These are phyloP conservation scores for Arge pagana DNA, from an alignment of 2,888 invertebrate genomes.

Conservation along the genomic window DNA sequence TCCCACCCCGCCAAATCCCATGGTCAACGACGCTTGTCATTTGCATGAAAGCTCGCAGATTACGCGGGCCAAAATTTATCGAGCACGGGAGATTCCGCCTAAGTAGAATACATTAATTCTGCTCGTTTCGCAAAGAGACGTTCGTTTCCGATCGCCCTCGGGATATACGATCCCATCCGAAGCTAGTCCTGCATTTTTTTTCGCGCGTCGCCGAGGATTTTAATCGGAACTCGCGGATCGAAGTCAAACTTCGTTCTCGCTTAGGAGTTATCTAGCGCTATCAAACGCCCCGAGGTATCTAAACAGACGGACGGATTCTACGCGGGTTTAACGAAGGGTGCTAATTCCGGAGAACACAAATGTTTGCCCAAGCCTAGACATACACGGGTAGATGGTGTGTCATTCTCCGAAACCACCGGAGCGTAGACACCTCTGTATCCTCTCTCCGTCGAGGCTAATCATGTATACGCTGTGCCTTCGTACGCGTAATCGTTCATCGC, in stretches of 20 bases:
- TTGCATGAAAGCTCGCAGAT: constrained; percentile 19
- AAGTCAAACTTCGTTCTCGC: too few species aligned
- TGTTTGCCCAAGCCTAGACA: constrained; percentile 6
- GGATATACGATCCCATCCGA: too few species aligned
- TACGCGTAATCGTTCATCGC: too few species aligned
- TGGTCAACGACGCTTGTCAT: constrained; percentile 17
- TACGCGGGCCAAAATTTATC: constrained; percentile 13
- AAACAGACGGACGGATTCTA: constrained; percentile 2
- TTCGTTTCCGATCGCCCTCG: too few species aligned
- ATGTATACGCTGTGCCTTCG: too few species aligned
- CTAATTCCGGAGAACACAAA: constrained; percentile 8
- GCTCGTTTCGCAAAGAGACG: too few species aligned
- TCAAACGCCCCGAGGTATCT: not conserved
- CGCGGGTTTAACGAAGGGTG: constrained; percentile 7
- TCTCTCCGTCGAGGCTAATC: not conserved
- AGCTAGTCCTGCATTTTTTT: too few species aligned
- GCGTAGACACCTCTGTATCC: not conserved
- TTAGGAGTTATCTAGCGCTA: not conserved
- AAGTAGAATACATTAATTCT: too few species aligned
- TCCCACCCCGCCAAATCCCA: too few species aligned
- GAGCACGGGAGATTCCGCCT: constrained; percentile 14
- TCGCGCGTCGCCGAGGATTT: too few species aligned
- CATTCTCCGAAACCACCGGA: constrained; percentile 1
- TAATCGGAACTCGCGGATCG: too few species aligned
- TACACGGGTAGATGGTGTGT: not conserved